These are phyloP conservation scores for Myotis yumanensis DNA, from an alignment of 2,113 vertebrate species.

Conservation along the genomic window DNA sequence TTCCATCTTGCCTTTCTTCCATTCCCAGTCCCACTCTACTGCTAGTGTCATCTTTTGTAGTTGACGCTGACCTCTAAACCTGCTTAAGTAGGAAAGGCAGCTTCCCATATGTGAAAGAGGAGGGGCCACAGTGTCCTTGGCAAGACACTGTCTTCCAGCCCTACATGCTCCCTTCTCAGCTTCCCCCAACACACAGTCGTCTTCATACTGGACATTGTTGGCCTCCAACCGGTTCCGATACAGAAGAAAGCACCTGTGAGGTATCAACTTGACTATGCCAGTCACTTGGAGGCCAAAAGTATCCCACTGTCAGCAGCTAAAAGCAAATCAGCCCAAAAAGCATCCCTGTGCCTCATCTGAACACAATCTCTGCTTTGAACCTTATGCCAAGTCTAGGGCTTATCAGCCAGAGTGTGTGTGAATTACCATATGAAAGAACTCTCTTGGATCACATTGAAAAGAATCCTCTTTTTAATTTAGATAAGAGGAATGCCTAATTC, in stretches of 20 bases:
- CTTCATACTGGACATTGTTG: not conserved
- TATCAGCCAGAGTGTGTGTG: constrained; percentile 24
- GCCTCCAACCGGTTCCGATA: not conserved
- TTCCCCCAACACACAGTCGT: not conserved
- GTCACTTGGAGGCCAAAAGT: not conserved
- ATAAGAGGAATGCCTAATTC: constrained; percentile 61
- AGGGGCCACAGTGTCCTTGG: not conserved
- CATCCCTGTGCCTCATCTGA: constrained; percentile 40
- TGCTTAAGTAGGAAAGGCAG: not conserved
- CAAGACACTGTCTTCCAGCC: not conserved
- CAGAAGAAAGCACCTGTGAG: not conserved
- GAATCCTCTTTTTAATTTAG: constrained; percentile 62
- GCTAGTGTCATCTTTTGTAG: not conserved
- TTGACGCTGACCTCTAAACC: not conserved
- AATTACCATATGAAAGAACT: constrained; percentile 66
- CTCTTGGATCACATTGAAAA: constrained; percentile 56
- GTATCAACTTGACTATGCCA: not conserved
- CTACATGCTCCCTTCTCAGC: not conserved
- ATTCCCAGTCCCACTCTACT: not conserved
- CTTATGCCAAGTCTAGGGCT: constrained; percentile 63
- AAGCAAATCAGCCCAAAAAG: constrained; percentile 54
- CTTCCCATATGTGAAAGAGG: not conserved
- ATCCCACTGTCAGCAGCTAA: not conserved
- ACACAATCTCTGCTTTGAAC: constrained; percentile 67
- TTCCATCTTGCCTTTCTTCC: not conserved